Evolutionary conservation across 2,113 vertebrate genomes (phyloP).

Genomic region (Myotis davidii): DNA sequence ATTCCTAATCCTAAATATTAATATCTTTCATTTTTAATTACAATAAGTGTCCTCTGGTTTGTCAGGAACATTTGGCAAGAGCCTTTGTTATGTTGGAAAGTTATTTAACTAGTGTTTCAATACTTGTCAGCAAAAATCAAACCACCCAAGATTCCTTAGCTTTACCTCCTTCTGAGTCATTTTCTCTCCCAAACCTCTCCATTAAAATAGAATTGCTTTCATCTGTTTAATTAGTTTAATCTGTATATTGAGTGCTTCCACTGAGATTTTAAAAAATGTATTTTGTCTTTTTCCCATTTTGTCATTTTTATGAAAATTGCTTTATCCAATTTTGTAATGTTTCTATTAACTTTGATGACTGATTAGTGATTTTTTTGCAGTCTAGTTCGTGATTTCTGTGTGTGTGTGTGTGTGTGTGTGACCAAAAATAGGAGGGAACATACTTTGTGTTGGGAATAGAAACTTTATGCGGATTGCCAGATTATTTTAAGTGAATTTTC

Average conservation of each 20-base stretch:
- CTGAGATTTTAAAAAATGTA: neutral
- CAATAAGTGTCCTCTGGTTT: neutral
- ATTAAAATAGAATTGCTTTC: neutral
- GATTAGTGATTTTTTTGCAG: constrained; percentile 2
- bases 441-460: constrained; percentile 20
- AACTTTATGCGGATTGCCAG: neutral
- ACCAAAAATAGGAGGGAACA: neutral
- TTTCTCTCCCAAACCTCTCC: constrained; percentile 32
- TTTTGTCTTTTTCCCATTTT: constrained; percentile 26
- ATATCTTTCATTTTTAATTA: constrained; percentile 19
- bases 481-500: constrained; percentile 47
- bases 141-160: neutral
- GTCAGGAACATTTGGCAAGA: constrained; percentile 12
- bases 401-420: neutral
- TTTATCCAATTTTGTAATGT: constrained; percentile 14
- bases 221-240: constrained; percentile 28
- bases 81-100: neutral
- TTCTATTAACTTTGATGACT: constrained; percentile 37
- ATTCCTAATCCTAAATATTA: neutral
- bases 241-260: neutral
- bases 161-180: constrained; percentile 54
- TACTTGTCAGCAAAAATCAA: constrained; percentile 58
- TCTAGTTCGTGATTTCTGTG: neutral
- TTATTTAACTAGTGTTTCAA: constrained; percentile 50
- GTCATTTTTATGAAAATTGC: constrained; percentile 34